These are phyloP conservation scores for Sitta carolinensis DNA, from an alignment of 2,797 vertebrate genomes.

Conservation along the genomic window DNA sequence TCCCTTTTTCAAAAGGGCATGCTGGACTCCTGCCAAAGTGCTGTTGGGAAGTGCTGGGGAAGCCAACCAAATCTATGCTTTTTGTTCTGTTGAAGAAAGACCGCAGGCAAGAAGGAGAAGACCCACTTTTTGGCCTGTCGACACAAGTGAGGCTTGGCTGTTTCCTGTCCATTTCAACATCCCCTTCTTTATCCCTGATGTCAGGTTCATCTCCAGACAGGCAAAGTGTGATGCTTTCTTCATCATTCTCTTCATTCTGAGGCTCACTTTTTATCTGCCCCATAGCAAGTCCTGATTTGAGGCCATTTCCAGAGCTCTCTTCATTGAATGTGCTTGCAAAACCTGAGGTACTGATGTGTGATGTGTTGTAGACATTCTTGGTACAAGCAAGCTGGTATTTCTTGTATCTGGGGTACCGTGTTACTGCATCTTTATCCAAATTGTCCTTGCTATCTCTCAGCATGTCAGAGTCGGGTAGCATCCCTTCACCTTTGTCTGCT, in stretches of 20 bases:
- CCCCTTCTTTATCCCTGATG: slow-evolving; percentile 83
- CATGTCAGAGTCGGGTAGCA: slow-evolving; percentile 79
- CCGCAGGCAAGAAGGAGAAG: slow-evolving; percentile 88
- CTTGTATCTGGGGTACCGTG: slow-evolving; percentile 96
- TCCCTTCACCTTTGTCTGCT: slow-evolving; percentile 76
- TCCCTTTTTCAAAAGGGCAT: slow-evolving; percentile 91
- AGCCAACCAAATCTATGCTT: slow-evolving; percentile 82
- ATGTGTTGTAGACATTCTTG: slow-evolving; percentile 96
- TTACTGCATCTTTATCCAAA: slow-evolving; percentile 85
- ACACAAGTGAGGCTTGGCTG: slow-evolving; percentile 77
- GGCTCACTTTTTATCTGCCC: slow-evolving; percentile 95
- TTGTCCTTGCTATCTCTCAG: slow-evolving; percentile 83
- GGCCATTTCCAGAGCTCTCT: slow-evolving; percentile 77
- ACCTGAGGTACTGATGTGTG: slow-evolving; percentile 98
- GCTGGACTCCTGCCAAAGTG: slow-evolving; percentile 88
- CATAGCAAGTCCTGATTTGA: slow-evolving; percentile 77
- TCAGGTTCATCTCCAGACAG: slow-evolving; percentile 91
- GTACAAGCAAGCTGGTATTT: slow-evolving; percentile 98
- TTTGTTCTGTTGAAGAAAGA: slow-evolving; percentile 88
- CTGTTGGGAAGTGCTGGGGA: slow-evolving; percentile 89
- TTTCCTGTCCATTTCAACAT: slow-evolving; percentile 87
- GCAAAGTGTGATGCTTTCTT: slow-evolving; percentile 89
- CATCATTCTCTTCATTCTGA: slow-evolving; percentile 83
- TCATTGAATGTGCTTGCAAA: slow-evolving; percentile 96
- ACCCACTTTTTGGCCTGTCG: slow-evolving; percentile 82